Base-by-base conservation (phyloP, 2,888 invertebrate genomes). In the Idaea straminata region DNA sequence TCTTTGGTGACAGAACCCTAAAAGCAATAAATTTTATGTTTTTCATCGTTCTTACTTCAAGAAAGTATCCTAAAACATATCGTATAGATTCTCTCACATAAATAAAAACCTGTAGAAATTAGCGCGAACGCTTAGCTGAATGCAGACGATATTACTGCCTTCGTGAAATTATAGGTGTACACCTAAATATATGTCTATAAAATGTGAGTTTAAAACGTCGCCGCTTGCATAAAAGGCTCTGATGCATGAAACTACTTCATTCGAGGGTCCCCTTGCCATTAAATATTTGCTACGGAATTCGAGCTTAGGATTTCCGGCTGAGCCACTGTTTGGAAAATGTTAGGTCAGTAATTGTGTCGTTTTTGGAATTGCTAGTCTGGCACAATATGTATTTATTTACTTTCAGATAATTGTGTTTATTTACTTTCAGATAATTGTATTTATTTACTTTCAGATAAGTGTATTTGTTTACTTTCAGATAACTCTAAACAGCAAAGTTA, bases 191-290 rank as follows among this genome's bases (percentile, higher is more conserved):
- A 47, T 13, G 4, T 36, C 1, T 10, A 47, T 47, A 47, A 47
- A 13, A 13, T 4, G 47, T 47, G 6, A 13, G 13, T 0, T 70
- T 68, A 71, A 62, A 68, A 66, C 64, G 65, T 62, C 60, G 64
- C 62, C 61, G 66, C 63, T 69, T 65, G 72, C 70, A 73, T 80
- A 69, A 77, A 78, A 77, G 68, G 74, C 72, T 66, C 63, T 69
- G 70, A 62, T 72, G 77, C 72, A 72, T 74, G 69, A 73, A 77
- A 78, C 70, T 77, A 75, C 78, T 80, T 67, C 72, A 75, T 74
- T 67, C 68, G 64, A 77, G 73, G 71, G 73, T 68, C 67, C 65
- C 69, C 34, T 59, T 69, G 64, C 72, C 68, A 77, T 78, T 77
- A 77, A 78, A 68, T 66, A 66, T 69, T 66, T 65, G 69, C 68